phyloP scores from a whole-genome alignment of 2,888 invertebrate species.

The Dynastes hyllus region DNA sequence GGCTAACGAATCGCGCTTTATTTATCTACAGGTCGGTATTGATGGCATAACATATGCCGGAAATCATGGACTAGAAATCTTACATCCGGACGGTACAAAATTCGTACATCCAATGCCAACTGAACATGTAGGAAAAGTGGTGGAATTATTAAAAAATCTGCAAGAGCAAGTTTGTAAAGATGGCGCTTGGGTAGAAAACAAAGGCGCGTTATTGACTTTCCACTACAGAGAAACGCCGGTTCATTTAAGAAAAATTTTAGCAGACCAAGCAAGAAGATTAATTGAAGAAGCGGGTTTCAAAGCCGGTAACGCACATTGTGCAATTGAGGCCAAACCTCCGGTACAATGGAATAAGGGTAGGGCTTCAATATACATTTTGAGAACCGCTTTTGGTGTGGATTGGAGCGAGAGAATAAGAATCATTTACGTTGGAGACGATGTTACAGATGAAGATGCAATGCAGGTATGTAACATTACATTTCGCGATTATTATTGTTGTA shows the following conservation, averaged over 20 bases:
- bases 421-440: slow-evolving; percentile 92
- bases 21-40: slow-evolving; percentile 81
- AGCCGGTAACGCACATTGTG: slow-evolving; percentile 87
- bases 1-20: not conserved
- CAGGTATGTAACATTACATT: slow-evolving; percentile 73
- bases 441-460: slow-evolving; percentile 94
- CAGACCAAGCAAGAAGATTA: slow-evolving; percentile 81
- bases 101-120: slow-evolving; percentile 94
- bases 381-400: slow-evolving; percentile 92
- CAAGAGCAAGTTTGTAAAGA: slow-evolving; percentile 90
- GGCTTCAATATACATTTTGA: slow-evolving; percentile 91
- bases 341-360: slow-evolving; percentile 94
- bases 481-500: too few relatives aligned
- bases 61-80: slow-evolving; percentile 90
- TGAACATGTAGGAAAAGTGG: slow-evolving; percentile 87
- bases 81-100: slow-evolving; percentile 92
- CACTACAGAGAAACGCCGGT: slow-evolving; percentile 90
- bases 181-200: slow-evolving; percentile 95
- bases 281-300: slow-evolving; percentile 86
- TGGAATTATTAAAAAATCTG: slow-evolving; percentile 82
- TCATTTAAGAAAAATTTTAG: slow-evolving; percentile 79
- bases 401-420: slow-evolving; percentile 93
- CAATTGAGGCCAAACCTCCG: slow-evolving; percentile 92
- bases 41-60: slow-evolving; percentile 94
- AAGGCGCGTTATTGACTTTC: slow-evolving; percentile 89